Base-by-base conservation (phyloP, 2,797 vertebrate species). In the Gymnothorax javanicus region DNA sequence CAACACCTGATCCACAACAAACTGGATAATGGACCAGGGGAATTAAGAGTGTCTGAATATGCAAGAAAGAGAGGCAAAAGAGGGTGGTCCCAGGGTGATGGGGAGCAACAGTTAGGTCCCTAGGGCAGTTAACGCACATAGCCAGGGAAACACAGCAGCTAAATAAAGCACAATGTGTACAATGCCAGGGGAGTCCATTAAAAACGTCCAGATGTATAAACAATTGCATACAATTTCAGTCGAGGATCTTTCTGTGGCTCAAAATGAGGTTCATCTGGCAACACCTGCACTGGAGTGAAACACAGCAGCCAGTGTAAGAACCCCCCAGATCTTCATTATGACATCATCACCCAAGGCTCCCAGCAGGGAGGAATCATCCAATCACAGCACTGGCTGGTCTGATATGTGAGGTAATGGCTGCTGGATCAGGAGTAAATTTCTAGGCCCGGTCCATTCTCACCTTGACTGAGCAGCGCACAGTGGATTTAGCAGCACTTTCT, bases 191-290 rank as follows among this genome's bases (percentile, higher is more conserved):
- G 33, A 1, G 1, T 43, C 1, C 33, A 43, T 43, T 43, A 43
- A 2, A 43, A 43, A 43, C 2, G 33, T 43, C 33, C 33, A 43
- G 2, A 43, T 43, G 33, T 43, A 43, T 43, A 43, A 43, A 43
- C 33, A 43, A 43, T 43, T 1, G 33, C 33, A 3, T 56, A 54
- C 56, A 87, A 87, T 81, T n/a, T 2, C 33, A 62, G 82, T 75
- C 82, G 85, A 85, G 82, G 64, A 86, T 56, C 33, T 86, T 79
- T 86, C 87, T 86, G 67, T 62, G 82, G 59, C 69, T 58, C 54
- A 27, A 57, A 50, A 75, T 59, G 23, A 15, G 81, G 62, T 25
- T 58, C 84, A 87, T 83, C 58, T 81, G 67, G 58, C 73, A 58
- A 85, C 67, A 86, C 79, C 77, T 88, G 33, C 43, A 20, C 83